Base-by-base conservation (phyloP, 2,113 vertebrate genomes). In the Sander vitreus region DNA sequence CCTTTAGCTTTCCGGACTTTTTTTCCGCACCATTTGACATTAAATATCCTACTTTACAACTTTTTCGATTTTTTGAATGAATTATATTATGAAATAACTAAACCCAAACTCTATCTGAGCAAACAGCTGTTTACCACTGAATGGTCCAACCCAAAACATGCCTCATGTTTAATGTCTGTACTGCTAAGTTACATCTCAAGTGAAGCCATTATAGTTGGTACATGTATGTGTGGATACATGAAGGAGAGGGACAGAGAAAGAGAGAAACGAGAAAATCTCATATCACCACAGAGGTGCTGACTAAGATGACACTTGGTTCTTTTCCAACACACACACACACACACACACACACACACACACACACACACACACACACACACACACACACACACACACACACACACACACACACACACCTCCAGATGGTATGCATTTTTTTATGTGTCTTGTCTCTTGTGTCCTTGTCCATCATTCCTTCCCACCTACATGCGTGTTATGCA, bases 241-340 rank as follows among this genome's bases (percentile, higher is more conserved):
- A 48, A n/a, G 60, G 57, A 64, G 27, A 21, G 18, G 25, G 58
- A 47, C 19, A 50, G 60, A 51, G 58, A 23, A 36, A 8, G 25
- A 19, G 66, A 57, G 59, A 43, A 43, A 43, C 2, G 10, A 48
- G 69, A 65, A 25, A 33, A 67, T 80, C 57, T 84, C 30, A 53
- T 36, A 75, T 81, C 74, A 81, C 45, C 71, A 53, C 39, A 81
- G 76, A 64, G 47, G 3, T 73, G 79, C 88, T 95, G 90, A 91
- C 67, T 91, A 90, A 91, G 81, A 87, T 68, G 78, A 83, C 60
- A 79, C 79, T 78, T 89, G 89, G 78, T 64, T 77, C 51, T 73
- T 11, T 30, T 88, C 71, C 75, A 93, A 48, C 51, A 14, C 30
- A 60, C 73, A 73, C 64, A 73, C 45, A 67, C 79, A 78, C 71